phyloP scores from a whole-genome alignment of 2,888 invertebrate species.

The Gastrophysa polygoni region DNA sequence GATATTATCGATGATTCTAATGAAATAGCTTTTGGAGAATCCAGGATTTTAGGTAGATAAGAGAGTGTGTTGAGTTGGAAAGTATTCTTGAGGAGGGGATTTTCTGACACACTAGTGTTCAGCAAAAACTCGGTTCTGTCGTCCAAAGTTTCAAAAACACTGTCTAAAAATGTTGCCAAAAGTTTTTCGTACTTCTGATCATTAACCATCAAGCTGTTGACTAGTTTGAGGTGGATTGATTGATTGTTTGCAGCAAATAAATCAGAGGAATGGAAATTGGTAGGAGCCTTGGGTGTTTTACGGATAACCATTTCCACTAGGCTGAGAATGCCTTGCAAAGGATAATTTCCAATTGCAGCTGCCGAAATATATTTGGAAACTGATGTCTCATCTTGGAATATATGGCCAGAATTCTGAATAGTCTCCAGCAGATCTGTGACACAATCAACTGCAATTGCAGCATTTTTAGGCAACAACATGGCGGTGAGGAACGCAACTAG shows the following conservation, averaged over 20 bases:
- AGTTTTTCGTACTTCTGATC: conserved; percentile 23
- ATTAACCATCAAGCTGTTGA: conserved; percentile 3
- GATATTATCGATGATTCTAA: conserved; percentile 15
- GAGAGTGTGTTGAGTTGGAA: conserved; percentile 28
- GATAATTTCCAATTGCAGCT: conserved; percentile 60
- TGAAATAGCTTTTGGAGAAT: conserved; percentile 14
- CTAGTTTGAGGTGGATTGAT: background rate
- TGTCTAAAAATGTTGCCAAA: conserved; percentile 58
- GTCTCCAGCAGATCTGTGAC: conserved; percentile 56
- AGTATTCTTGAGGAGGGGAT: conserved; percentile 13
- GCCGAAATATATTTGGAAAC: conserved; percentile 46
- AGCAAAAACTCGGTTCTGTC: conserved; percentile 38
- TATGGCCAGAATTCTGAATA: conserved; percentile 56
- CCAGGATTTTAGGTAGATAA: conserved; percentile 27
- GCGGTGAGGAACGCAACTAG: conserved; percentile 58
- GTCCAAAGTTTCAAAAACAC: conserved; percentile 28
- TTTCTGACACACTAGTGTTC: conserved; percentile 36
- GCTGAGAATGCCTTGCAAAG: conserved; percentile 64
- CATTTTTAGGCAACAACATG: conserved; percentile 55
- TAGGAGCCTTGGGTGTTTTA: conserved; percentile 57
- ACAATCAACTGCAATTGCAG: conserved; percentile 54
- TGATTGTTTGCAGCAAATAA: conserved; percentile 37
- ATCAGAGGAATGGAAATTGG: conserved; percentile 60
- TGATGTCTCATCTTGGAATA: conserved; percentile 7
- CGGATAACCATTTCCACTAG: conserved; percentile 62